Conservation (phyloP, 2,113 vertebrate species). For the Columba janthina region DNA sequence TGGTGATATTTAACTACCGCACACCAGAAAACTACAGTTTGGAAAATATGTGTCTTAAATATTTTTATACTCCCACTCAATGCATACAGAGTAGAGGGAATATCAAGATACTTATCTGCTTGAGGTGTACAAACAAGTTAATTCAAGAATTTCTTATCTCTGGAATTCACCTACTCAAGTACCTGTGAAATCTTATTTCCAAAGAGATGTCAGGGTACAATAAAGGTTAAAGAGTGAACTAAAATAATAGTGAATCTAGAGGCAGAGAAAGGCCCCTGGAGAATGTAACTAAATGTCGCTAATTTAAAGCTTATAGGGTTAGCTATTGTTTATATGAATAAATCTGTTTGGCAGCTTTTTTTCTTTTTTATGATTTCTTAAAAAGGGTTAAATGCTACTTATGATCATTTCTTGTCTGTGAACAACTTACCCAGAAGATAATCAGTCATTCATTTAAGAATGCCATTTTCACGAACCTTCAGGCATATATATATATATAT, state of each 20-base stretch:
- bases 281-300: neutral
- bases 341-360: neutral
- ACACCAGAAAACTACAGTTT: neutral
- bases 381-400: neutral
- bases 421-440: slow-evolving; percentile 19
- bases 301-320: slow-evolving; percentile 9
- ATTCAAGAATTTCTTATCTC: slow-evolving; percentile 70
- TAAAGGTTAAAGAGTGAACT: slow-evolving; percentile 8
- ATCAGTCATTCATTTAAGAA: slow-evolving; percentile 31
- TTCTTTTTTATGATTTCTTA: neutral
- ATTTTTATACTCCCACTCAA: slow-evolving; percentile 54
- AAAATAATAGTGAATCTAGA: neutral
- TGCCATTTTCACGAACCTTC: slow-evolving; percentile 10
- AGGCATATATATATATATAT: neutral
- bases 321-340: neutral
- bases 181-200: slow-evolving; percentile 63
- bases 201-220: slow-evolving; percentile 10
- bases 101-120: slow-evolving; percentile 65
- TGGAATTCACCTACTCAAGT: slow-evolving; percentile 68
- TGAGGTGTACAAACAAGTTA: slow-evolving; percentile 67
- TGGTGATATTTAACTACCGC: neutral
- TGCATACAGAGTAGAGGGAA: slow-evolving; percentile 44
- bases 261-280: neutral
- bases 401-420: neutral
- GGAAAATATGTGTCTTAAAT: slow-evolving; percentile 38